Evolutionary conservation across 2,797 vertebrate genomes (phyloP).

Genomic region (Sphenodon punctatus): DNA sequence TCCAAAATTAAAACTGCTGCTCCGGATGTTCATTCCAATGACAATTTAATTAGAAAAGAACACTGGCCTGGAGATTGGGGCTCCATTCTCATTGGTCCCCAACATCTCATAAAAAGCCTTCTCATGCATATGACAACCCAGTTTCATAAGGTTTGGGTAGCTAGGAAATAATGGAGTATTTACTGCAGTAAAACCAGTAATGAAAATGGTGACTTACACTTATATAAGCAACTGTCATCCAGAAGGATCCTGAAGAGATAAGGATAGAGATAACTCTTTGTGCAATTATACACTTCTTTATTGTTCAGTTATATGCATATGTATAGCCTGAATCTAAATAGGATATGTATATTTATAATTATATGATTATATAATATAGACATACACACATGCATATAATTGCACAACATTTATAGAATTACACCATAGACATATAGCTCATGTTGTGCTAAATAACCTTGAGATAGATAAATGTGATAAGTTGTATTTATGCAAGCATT

Average conservation of each 20-base stretch:
- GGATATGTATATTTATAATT: no score
- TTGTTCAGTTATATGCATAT: no score
- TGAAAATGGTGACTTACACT: slow-evolving; percentile 60
- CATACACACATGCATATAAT: background rate
- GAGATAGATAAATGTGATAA: background rate
- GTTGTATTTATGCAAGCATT: background rate
- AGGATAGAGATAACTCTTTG: background rate
- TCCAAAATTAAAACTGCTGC: slow-evolving; percentile 65
- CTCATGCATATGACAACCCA: slow-evolving; percentile 33
- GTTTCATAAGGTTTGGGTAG: slow-evolving; percentile 49
- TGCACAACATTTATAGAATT: no score
- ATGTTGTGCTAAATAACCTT: background rate
- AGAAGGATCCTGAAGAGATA: slow-evolving; percentile 39
- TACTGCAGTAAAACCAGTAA: slow-evolving; percentile 56
- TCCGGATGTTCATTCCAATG: slow-evolving; percentile 57
- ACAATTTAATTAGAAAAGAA: slow-evolving; percentile 63
- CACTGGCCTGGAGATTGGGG: slow-evolving; percentile 43
- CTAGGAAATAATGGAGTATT: slow-evolving; percentile 63
- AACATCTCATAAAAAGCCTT: slow-evolving; percentile 57
- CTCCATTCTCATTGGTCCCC: slow-evolving; percentile 60
- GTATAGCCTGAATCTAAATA: no score
- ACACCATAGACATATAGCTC: background rate
- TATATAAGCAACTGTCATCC: slow-evolving; percentile 56
- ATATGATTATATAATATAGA: no score
- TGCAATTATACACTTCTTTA: background rate